Percentiles rank a stretch among this genome's conserved stretches.
These are phyloP conservation scores for Phyllotis vaccarum DNA, from an alignment of 2,797 vertebrate species.

Conservation along the genomic window DNA sequence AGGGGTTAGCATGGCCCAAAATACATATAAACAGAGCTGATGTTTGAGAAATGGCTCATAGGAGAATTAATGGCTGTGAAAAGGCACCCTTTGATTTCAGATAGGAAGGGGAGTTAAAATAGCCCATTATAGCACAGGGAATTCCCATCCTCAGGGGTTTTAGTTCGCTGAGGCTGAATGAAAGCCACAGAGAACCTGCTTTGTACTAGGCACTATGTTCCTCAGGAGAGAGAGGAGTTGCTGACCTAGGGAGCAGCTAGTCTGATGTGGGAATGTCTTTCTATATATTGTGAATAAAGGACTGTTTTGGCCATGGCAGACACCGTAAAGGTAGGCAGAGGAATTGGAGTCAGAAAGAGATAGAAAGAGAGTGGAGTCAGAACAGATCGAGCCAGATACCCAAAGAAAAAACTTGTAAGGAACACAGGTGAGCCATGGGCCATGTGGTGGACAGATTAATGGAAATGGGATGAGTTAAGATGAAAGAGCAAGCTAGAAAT, in stretches of 20 bases:
- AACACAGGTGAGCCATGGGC: too few species aligned
- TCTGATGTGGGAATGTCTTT: too few species aligned
- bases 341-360: too few species aligned
- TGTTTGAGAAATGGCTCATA: conserved; percentile 81
- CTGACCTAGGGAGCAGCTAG: background rate
- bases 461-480: too few species aligned
- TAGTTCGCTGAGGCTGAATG: conserved; percentile 11
- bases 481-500: too few species aligned
- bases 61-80: conserved; percentile 75
- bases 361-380: too few species aligned
- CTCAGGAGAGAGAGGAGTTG: background rate
- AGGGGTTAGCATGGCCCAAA: conserved; percentile 72
- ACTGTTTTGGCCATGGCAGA: too few species aligned
- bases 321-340: too few species aligned
- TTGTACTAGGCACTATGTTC: background rate
- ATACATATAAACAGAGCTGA: conserved; percentile 73
- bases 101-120: conserved; percentile 76
- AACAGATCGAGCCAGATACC: too few species aligned
- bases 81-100: conserved; percentile 75
- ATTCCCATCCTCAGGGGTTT: conserved; percentile 73
- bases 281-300: too few species aligned
- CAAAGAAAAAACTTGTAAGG: too few species aligned
- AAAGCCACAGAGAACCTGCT: conserved; percentile 34
- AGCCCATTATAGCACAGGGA: conserved; percentile 66
- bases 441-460: too few species aligned